Conservation (phyloP, 2,113 vertebrate genomes). For the Oncorhynchus gorbuscha region DNA sequence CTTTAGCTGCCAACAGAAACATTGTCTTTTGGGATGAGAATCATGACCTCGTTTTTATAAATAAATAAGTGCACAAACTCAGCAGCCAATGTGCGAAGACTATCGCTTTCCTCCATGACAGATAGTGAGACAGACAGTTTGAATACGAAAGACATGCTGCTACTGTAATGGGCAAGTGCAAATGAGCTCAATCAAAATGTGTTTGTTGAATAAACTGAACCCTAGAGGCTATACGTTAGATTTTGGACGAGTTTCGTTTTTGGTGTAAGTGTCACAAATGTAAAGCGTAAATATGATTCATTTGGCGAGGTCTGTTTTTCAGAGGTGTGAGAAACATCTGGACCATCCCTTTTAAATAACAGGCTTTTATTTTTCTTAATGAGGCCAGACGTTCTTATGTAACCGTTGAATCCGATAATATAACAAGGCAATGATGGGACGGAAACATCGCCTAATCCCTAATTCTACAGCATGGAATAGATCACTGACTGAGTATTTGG, state of each 20-base stretch:
- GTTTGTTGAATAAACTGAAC: background rate
- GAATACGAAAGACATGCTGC: too few relatives aligned
- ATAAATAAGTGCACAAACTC: constrained; percentile 13
- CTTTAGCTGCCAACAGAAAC: background rate
- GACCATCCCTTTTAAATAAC: background rate
- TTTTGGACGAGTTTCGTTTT: too few relatives aligned
- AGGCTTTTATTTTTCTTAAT: constrained; percentile 27
- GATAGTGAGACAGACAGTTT: background rate
- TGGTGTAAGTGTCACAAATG: background rate
- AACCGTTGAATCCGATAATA: constrained; percentile 39
- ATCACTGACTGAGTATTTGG: too few relatives aligned
- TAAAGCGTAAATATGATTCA: background rate
- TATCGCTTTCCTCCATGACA: background rate
- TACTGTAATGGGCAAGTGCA: background rate
- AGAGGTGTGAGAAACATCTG: background rate
- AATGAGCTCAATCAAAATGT: background rate
- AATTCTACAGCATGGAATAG: background rate
- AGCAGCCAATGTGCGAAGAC: background rate
- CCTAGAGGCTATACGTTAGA: background rate
- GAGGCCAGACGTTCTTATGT: constrained; percentile 58
- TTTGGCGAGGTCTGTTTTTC: background rate
- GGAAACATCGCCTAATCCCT: background rate
- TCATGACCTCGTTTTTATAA: constrained; percentile 28
- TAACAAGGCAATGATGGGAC: background rate
- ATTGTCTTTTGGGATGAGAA: background rate